Evolutionary conservation across 2,797 vertebrate species (phyloP), one percentile per base, ranked within the genome.

Genomic region (Aldrovandia affinis): DNA sequence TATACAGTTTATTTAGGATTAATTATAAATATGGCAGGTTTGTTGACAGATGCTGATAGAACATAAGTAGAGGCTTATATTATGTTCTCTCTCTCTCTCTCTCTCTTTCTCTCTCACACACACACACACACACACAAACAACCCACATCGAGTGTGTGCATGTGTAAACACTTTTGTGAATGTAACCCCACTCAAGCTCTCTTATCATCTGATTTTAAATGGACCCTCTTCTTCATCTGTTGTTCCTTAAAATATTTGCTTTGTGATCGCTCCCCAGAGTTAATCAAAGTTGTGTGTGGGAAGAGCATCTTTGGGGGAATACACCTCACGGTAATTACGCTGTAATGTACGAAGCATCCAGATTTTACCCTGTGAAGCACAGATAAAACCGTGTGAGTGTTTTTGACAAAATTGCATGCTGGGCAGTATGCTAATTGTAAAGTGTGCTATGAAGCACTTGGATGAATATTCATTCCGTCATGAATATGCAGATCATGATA

Each of bases 351-450:
- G 28, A 65, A 65, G n/a, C 61, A 28, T 30, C 57, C 57, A 59
- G 20, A 59, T 59, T 59, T 59, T 59, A 65, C 28, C 61, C 28
- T 65, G 61, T 30, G 61, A 63, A 65, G 61, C 61, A 65, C 2
- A 59, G 20, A 59, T 1, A 30, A 65, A 30, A 65, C 61, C 61
- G 28, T 65, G 61, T 30, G 28, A 65, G 28, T 65, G 61, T 65
- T 65, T 65, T 65, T 22, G 59, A 20, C 61, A 65, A 65, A 65
- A 65, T 65, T 65, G 61, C 61, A 65, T 65, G 28, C 28, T 65
- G 61, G 61, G 28, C 61, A 65, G 10, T 65, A 65, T 65, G 61
- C 61, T 65, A 65, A 65, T 65, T 65, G 28, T 65, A 65, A 65
- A 65, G 61, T 65, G 61, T 14, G n/a, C 61, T 33, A 30, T 65